Base-by-base conservation (phyloP, 1,140 invertebrate genomes). In the Drosophila baimaii region DNA sequence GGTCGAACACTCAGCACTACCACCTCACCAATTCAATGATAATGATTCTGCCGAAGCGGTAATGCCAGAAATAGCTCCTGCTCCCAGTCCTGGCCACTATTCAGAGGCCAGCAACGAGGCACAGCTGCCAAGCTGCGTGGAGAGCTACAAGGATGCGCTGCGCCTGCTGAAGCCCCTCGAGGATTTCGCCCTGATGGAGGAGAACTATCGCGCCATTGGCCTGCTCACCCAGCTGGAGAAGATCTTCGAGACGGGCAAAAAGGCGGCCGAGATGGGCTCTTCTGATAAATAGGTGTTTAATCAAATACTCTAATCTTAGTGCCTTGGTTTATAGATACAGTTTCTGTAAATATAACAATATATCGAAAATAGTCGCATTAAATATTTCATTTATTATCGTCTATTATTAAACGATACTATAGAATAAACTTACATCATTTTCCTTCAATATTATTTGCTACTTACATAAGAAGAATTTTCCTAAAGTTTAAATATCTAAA, bases 181-280 rank as follows among this genome's bases (percentile, higher is more conserved):
- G 35, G 90, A 91, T 1, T 91, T 91, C 19, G 90, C 81, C 1
- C 59, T 91, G 33, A 57, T 91, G 17, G 77, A 91, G 52, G 90
- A 91, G 35, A 91, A 91, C 46, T 91, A 91, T 73, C 88, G 90
- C 19, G 90, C 79, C 33, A 91, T 91, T n/a, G 90, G 90, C 1
- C 51, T 91, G 27, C 73, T 91, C 29, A 79, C 81, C 3, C 90
- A 91, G 49, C 63, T 91, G 39, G 90, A 91, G 33, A 82, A 86
- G 39, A 77, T 91, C 21, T 91, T 91, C 15, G 82, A 86, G 25
- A 44, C 44, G 8, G 66, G 49, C 0, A 64, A 33, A 3, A 47
- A 58, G 25, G 44, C 51, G 17, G 35, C 46, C 6, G 23, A 41
- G 13, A 19, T n/a, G n/a, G 6, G 44, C 1, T 25, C 49, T 15